Conservation (phyloP, 1,140 invertebrate genomes). For the Hypsibius dujardini region DNA sequence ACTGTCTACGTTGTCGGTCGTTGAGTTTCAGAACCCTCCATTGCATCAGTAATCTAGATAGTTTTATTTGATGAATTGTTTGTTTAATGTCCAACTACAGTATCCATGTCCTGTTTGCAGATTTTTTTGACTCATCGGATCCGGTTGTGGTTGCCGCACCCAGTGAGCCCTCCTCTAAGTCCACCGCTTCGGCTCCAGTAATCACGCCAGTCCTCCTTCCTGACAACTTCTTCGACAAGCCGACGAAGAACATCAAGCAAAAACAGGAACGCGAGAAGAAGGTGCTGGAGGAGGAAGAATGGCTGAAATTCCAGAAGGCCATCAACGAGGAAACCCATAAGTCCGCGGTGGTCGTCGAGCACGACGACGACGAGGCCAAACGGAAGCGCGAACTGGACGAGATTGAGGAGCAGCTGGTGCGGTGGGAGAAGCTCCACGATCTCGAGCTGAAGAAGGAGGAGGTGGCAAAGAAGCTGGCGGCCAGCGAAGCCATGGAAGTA, state of each 20-base stretch:
- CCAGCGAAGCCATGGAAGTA: neutral
- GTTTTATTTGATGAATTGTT: neutral
- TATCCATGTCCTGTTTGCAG: neutral
- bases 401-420: slow-evolving; percentile 6
- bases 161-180: neutral
- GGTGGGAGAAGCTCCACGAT: slow-evolving; percentile 1
- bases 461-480: neutral
- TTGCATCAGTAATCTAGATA: neutral
- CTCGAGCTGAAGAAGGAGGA: neutral
- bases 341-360: slow-evolving; percentile 2
- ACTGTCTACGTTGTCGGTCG: neutral
- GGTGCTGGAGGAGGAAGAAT: neutral
- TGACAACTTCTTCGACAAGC: slow-evolving; percentile 13
- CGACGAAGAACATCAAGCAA: slow-evolving; percentile 8
- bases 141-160: neutral
- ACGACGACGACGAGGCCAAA: neutral
- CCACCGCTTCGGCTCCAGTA: neutral
- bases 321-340: slow-evolving; percentile 13
- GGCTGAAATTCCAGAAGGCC: slow-evolving; percentile 14
- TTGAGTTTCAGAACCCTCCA: neutral
- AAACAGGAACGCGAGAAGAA: slow-evolving; percentile 15
- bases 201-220: neutral
- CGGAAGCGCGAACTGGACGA: neutral
- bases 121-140: neutral
- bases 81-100: neutral